These are phyloP conservation scores for Hypena proboscidalis DNA, from an alignment of 2,888 invertebrate species.

Conservation along the genomic window DNA sequence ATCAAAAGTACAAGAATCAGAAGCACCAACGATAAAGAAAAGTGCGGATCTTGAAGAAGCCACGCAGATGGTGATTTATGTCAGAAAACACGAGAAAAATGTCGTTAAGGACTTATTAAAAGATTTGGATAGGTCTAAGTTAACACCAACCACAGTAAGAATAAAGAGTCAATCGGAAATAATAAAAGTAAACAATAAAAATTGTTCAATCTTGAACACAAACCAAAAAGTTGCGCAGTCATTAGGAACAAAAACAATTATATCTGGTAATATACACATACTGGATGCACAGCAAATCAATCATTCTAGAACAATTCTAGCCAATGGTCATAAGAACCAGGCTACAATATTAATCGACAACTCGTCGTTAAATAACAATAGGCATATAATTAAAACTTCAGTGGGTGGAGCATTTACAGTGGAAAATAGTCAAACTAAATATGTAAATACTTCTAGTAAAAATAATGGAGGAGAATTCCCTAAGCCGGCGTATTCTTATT, in stretches of 20 bases:
- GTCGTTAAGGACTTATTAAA: constrained; percentile 88
- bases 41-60: constrained; percentile 69
- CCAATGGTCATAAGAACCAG: constrained; percentile 77
- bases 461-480: constrained; percentile 89
- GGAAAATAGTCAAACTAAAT: constrained; percentile 75
- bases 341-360: constrained; percentile 82
- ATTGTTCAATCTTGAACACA: constrained; percentile 77
- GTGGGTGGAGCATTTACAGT: constrained; percentile 70
- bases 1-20: constrained; percentile 75
- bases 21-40: constrained; percentile 61
- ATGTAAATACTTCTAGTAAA: constrained; percentile 70
- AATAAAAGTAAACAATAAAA: constrained; percentile 77
- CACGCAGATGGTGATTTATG: constrained; percentile 79
- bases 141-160: constrained; percentile 69
- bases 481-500: constrained; percentile 99
- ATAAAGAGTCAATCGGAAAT: constrained; percentile 77
- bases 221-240: constrained; percentile 76
- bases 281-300: constrained; percentile 74
- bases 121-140: constrained; percentile 82
- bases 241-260: constrained; percentile 79
- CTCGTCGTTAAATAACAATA: constrained; percentile 75
- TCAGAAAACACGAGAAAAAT: constrained; percentile 78
- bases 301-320: constrained; percentile 79
- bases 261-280: constrained; percentile 83
- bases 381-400: constrained; percentile 81